phyloP scores from a whole-genome alignment of 2,888 invertebrate species.

The Megaustenia siamemsis region DNA sequence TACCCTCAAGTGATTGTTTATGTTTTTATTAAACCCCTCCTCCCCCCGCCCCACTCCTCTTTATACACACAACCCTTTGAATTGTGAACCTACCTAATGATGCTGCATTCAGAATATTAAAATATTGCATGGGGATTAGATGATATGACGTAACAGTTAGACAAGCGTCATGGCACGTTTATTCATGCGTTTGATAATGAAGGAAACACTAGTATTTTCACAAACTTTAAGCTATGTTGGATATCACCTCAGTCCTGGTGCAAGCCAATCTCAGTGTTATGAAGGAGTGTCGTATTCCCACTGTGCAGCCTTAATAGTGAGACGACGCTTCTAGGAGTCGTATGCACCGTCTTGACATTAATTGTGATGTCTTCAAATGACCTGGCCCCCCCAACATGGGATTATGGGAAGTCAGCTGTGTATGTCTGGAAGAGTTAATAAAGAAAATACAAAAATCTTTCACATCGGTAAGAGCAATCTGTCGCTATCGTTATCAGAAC shows the following conservation, averaged over 20 bases:
- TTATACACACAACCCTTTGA: too few relatives aligned
- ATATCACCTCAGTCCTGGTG: not conserved
- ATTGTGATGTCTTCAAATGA: slow-evolving; percentile 37
- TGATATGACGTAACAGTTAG: slow-evolving; percentile 2
- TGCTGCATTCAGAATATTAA: not conserved
- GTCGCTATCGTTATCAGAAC: slow-evolving; percentile 37
- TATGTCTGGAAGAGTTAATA: slow-evolving; percentile 16
- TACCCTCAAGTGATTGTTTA: not conserved
- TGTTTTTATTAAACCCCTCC: not conserved
- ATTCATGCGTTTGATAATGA: slow-evolving; percentile 17
- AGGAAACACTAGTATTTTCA: slow-evolving; percentile 14
- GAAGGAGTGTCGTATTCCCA: not conserved
- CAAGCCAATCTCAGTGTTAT: not conserved
- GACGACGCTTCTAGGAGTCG: slow-evolving; percentile 22
- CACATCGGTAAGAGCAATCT: slow-evolving; percentile 24
- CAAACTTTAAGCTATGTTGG: not conserved
- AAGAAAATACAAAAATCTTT: slow-evolving; percentile 38
- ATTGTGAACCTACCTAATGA: slow-evolving; percentile 11
- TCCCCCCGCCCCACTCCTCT: too few relatives aligned
- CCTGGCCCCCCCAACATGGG: not conserved
- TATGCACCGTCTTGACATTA: slow-evolving; percentile 27
- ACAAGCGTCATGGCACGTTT: slow-evolving; percentile 8
- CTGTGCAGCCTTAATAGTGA: not conserved
- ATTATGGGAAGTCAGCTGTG: slow-evolving; percentile 45
- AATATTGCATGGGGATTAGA: not conserved